These are phyloP conservation scores for Amyelois transitella DNA, from an alignment of 1,140 invertebrate species.

Conservation along the genomic window DNA sequence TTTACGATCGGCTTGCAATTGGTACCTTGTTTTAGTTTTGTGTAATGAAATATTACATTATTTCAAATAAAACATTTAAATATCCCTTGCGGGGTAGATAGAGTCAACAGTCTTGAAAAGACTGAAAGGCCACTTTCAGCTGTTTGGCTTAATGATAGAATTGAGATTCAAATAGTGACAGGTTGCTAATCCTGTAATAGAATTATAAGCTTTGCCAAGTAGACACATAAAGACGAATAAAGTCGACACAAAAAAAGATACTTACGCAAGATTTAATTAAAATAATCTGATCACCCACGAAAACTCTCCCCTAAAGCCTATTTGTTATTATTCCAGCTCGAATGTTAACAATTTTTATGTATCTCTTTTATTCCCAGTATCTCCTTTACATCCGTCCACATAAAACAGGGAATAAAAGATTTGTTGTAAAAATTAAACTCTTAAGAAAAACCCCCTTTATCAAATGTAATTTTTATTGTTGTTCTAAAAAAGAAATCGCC, in stretches of 20 bases:
- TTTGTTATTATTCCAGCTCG: conserved; percentile 44
- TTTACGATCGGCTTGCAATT: too few relatives aligned
- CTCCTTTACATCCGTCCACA: conserved; percentile 46
- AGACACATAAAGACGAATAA: not conserved
- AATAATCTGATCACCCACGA: not conserved
- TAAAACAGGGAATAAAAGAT: conserved; percentile 53
- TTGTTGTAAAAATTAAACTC: conserved; percentile 62
- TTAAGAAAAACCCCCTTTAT: conserved; percentile 49
- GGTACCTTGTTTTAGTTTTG: too few relatives aligned
- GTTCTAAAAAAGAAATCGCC: conserved; percentile 35
- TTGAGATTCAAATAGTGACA: too few relatives aligned
- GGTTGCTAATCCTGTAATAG: too few relatives aligned
- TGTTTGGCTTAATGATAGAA: too few relatives aligned
- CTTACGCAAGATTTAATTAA: not conserved
- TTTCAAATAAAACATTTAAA: too few relatives aligned
- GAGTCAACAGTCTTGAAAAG: too few relatives aligned
- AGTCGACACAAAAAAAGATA: not conserved
- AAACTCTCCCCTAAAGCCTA: conserved; percentile 12
- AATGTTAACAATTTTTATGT: conserved; percentile 44
- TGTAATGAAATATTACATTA: too few relatives aligned
- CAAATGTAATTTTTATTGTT: conserved; percentile 61
- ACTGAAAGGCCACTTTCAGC: too few relatives aligned
- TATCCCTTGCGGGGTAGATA: too few relatives aligned
- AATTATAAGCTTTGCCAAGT: too few relatives aligned
- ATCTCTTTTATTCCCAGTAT: conserved; percentile 35